Evolutionary conservation across 2,113 vertebrate genomes (phyloP).

Genomic region (Calidris pugnax): DNA sequence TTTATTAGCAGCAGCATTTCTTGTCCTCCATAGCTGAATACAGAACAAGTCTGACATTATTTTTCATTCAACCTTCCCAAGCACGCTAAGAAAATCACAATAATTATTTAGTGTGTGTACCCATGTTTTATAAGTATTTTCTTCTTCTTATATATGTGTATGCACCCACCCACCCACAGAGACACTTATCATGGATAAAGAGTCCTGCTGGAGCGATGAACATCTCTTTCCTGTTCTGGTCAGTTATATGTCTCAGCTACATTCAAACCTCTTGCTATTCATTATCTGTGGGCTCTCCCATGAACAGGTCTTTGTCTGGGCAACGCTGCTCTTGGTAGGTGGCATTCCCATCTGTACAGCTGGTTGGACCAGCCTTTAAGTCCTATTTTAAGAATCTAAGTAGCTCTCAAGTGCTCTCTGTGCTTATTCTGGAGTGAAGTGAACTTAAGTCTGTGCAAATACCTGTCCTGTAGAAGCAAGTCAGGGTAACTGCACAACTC

Average conservation of each 20-base stretch:
- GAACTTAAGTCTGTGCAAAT: not conserved
- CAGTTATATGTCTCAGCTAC: not conserved
- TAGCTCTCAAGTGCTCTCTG: not conserved
- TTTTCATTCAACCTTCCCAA: slow-evolving; percentile 31
- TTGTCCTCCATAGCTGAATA: not conserved
- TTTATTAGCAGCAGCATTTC: slow-evolving; percentile 60
- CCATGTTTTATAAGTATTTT: not conserved
- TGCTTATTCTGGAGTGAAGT: not conserved
- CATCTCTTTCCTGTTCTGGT: not conserved
- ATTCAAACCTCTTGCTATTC: not conserved
- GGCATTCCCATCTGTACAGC: not conserved
- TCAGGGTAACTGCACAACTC: not conserved
- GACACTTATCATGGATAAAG: not conserved
- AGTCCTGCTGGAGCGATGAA: not conserved
- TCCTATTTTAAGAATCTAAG: slow-evolving; percentile 21
- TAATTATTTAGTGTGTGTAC: not conserved
- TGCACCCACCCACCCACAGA: not conserved
- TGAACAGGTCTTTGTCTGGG: slow-evolving; percentile 23
- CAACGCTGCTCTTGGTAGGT: slow-evolving; percentile 6
- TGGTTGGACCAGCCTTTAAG: not conserved
- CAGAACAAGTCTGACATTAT: slow-evolving; percentile 56
- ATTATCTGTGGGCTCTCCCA: not conserved
- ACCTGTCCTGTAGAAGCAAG: not conserved
- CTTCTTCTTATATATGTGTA: not conserved
- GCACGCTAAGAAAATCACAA: not conserved